These are phyloP conservation scores for Setipinna tenuifilis DNA, from an alignment of 2,797 vertebrate genomes.

Conservation along the genomic window DNA sequence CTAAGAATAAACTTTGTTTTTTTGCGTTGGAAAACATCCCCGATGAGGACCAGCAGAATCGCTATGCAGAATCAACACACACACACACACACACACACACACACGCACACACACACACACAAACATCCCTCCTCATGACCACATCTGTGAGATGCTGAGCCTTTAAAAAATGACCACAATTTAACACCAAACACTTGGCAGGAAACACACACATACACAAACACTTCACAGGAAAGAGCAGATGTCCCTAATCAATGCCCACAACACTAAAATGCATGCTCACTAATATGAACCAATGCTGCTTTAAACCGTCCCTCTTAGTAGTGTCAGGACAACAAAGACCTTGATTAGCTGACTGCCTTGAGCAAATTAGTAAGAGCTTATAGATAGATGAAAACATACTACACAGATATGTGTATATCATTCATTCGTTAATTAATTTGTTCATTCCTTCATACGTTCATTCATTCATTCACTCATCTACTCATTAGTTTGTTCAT, in stretches of 20 bases:
- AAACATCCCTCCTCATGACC: no score
- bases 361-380: slow-evolving; percentile 28
- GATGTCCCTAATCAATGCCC: slow-evolving; percentile 26
- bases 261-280: background rate
- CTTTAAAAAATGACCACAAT: background rate
- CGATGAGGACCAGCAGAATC: background rate
- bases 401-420: no score
- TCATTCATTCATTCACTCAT: no score
- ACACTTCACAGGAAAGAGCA: slow-evolving; percentile 18
- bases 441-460: no score
- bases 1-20: background rate
- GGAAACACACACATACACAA: background rate
- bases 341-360: slow-evolving; percentile 24
- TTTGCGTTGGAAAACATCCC: background rate
- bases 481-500: no score
- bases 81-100: background rate
- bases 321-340: slow-evolving; percentile 26
- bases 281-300: background rate
- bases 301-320: slow-evolving; percentile 28
- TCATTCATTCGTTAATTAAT: no score
- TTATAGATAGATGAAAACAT: background rate
- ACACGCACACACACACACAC: background rate
- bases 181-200: background rate
- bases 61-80: background rate
- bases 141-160: slow-evolving; percentile 22